These are phyloP conservation scores for Zaprionus ghesquierei DNA, from an alignment of 1,140 invertebrate genomes.

Conservation along the genomic window DNA sequence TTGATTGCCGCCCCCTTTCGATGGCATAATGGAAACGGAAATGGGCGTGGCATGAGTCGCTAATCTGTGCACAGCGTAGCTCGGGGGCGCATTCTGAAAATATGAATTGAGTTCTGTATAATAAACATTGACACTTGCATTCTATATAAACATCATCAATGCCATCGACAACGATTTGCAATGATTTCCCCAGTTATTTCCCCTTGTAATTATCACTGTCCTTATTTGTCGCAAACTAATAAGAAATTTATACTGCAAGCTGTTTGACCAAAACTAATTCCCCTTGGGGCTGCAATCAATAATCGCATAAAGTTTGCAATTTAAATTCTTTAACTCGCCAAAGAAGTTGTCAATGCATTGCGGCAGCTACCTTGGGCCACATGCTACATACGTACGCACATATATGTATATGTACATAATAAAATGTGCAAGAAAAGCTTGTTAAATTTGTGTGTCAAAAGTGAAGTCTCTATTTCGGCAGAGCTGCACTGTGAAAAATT, in stretches of 20 bases:
- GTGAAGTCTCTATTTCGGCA: neutral
- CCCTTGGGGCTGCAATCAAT: neutral
- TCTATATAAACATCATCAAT: neutral
- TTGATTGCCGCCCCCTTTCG: constrained; percentile 23
- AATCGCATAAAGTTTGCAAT: neutral
- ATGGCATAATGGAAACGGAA: constrained; percentile 4
- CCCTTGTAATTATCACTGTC: neutral
- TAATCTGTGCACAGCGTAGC: neutral
- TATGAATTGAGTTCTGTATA: constrained; percentile 7
- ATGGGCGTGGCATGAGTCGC: neutral
- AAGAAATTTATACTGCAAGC: neutral
- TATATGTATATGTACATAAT: too few relatives aligned
- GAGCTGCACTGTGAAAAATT: neutral
- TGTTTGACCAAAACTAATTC: neutral
- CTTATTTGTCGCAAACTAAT: neutral
- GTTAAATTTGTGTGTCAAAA: neutral
- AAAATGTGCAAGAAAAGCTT: neutral
- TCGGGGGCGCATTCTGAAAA: neutral
- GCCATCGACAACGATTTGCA: neutral
- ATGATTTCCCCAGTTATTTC: neutral
- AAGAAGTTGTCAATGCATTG: neutral
- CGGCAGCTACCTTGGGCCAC: neutral
- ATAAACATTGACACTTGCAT: neutral
- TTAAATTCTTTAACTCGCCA: neutral
- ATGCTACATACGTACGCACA: too few relatives aligned